Evolutionary conservation across 2,797 vertebrate species (phyloP).

Genomic region (Sphenodon punctatus): DNA sequence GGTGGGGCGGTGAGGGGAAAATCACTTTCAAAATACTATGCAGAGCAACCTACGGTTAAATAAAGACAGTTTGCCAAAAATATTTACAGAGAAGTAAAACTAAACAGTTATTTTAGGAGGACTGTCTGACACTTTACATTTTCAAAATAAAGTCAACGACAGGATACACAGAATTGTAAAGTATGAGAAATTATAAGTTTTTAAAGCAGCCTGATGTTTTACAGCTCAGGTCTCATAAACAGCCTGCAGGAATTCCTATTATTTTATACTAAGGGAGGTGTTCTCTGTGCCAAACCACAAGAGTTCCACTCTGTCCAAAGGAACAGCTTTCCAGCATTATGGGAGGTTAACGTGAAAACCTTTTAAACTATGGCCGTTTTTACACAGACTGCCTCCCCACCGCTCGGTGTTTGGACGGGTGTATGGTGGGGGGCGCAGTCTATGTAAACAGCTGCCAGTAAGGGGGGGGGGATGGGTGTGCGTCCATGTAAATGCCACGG

Average conservation of each 20-base stretch:
- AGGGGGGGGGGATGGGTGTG: no score
- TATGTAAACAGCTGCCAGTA: no score
- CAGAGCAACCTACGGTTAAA: not conserved
- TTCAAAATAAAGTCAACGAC: slow-evolving; percentile 2
- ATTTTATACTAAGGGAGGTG: not conserved
- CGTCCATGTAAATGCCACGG: no score
- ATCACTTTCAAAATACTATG: not conserved
- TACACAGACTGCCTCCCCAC: no score
- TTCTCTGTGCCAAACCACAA: not conserved
- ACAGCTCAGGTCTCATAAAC: not conserved
- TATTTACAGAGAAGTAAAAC: not conserved
- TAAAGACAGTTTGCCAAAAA: not conserved
- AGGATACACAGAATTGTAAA: not conserved
- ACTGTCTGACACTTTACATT: not conserved
- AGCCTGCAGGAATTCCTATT: not conserved
- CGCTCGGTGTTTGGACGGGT: no score
- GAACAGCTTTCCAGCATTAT: not conserved
- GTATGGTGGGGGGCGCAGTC: no score
- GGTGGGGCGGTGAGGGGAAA: no score
- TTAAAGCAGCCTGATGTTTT: not conserved
- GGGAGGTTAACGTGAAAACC: slow-evolving; percentile 27
- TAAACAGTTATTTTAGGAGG: not conserved
- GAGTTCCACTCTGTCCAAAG: not conserved
- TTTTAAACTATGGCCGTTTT: no score
- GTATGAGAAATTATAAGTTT: not conserved